These are phyloP conservation scores for Zygothrica quintamaculata DNA, from an alignment of 2,888 invertebrate species.

Conservation along the genomic window DNA sequence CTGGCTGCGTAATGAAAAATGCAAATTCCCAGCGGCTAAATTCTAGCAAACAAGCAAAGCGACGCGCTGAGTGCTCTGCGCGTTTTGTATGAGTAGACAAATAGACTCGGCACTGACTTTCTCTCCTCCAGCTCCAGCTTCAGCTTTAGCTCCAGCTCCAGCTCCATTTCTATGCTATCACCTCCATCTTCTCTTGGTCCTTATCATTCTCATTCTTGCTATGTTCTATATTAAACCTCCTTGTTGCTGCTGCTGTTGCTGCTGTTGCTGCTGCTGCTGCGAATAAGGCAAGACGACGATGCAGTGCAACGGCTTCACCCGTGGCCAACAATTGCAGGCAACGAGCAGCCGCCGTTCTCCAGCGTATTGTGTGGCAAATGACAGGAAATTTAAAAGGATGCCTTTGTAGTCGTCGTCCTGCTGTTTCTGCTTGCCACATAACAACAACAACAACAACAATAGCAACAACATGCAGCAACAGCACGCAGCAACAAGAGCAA, in stretches of 20 bases:
- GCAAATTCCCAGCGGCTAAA: constrained; percentile 83
- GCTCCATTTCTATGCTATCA: not conserved
- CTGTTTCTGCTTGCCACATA: constrained; percentile 49
- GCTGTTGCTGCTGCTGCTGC: not conserved
- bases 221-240: not conserved
- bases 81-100: constrained; percentile 64
- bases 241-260: constrained; percentile 3
- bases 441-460: constrained; percentile 41
- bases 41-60: constrained; percentile 82
- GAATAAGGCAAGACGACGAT: constrained; percentile 18
- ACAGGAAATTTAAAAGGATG: constrained; percentile 81
- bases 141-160: not conserved
- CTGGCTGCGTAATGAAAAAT: constrained; percentile 82
- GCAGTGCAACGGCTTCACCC: constrained; percentile 34
- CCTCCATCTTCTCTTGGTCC: not conserved
- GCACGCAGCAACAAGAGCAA: constrained; percentile 36
- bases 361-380: constrained; percentile 80
- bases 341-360: constrained; percentile 65
- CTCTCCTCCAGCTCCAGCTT: not conserved
- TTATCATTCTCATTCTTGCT: not conserved
- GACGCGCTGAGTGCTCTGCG: constrained; percentile 67
- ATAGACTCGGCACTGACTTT: constrained; percentile 65
- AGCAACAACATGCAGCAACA: constrained; percentile 41
- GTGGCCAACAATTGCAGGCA: constrained; percentile 69
- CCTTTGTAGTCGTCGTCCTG: constrained; percentile 74